These are phyloP conservation scores for Carterocephalus palaemon DNA, from an alignment of 2,888 invertebrate genomes.

Conservation along the genomic window DNA sequence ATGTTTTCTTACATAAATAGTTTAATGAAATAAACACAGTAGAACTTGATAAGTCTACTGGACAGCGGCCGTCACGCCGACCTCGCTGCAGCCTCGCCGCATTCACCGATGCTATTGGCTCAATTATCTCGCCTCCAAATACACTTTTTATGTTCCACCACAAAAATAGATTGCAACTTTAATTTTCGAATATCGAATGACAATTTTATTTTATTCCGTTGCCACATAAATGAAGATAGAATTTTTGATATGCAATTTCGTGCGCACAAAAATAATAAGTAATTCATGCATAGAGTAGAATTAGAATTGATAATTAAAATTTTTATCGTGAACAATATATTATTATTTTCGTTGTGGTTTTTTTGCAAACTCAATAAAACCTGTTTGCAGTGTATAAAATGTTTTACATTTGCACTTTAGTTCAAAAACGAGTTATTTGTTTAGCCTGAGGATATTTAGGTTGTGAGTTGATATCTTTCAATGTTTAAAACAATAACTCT, in stretches of 20 bases:
- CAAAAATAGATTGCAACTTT: slow-evolving; percentile 24
- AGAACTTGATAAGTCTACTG: slow-evolving; percentile 11
- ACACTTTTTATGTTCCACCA: slow-evolving; percentile 49
- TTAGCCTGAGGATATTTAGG: too few relatives aligned
- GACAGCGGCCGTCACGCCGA: slow-evolving; percentile 51
- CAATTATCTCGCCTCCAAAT: slow-evolving; percentile 66
- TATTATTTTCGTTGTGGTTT: not conserved
- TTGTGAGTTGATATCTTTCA: too few relatives aligned
- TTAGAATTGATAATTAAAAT: slow-evolving; percentile 8
- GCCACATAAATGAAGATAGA: slow-evolving; percentile 14
- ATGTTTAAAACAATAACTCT: too few relatives aligned
- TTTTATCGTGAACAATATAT: not conserved
- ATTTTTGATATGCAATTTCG: slow-evolving; percentile 23
- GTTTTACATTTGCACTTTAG: too few relatives aligned
- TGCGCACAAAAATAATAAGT: slow-evolving; percentile 7
- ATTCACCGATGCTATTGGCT: slow-evolving; percentile 70
- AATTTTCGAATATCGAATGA: slow-evolving; percentile 23
- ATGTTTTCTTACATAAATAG: too few relatives aligned
- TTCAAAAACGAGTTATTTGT: too few relatives aligned
- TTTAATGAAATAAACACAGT: not conserved
- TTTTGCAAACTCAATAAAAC: too few relatives aligned
- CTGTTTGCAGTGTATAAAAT: too few relatives aligned
- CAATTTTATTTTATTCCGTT: slow-evolving; percentile 10
- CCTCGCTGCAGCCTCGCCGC: slow-evolving; percentile 66
- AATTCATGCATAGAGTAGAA: too few relatives aligned